Conservation (phyloP, 2,797 vertebrate genomes). For the Kryptopterus vitreolus region DNA sequence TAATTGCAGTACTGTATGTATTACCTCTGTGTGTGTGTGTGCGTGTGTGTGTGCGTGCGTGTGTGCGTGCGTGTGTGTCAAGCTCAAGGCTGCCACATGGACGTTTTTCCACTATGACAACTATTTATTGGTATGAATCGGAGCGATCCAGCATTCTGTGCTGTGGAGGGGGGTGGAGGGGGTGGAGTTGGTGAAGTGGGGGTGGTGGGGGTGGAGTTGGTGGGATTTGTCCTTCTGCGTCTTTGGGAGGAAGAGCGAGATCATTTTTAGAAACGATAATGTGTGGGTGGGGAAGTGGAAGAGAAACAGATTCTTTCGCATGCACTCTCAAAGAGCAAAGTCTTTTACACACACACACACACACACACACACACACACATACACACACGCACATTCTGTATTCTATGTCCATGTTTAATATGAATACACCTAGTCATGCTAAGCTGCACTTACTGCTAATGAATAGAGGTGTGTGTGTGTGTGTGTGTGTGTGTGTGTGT, state of each 20-base stretch:
- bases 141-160: conserved; percentile 45
- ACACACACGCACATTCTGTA: neutral
- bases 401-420: neutral
- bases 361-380: neutral
- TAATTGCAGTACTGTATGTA: neutral
- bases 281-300: conserved; percentile 33
- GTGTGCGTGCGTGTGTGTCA: neutral
- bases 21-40: neutral
- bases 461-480: neutral
- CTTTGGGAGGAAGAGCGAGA: neutral
- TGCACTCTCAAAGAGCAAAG: conserved; percentile 4
- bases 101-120: conserved; percentile 13
- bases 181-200: too few species aligned
- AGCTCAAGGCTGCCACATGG: neutral
- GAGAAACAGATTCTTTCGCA: neutral
- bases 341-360: neutral
- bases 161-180: neutral
- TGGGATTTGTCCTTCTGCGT: neutral
- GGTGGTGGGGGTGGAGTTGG: neutral
- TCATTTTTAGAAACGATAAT: conserved; percentile 34
- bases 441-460: neutral
- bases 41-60: neutral
- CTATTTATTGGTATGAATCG: conserved; percentile 43
- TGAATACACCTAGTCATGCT: neutral
- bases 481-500: neutral